Conservation (phyloP, 2,113 vertebrate species). For the Anguilla rostrata region DNA sequence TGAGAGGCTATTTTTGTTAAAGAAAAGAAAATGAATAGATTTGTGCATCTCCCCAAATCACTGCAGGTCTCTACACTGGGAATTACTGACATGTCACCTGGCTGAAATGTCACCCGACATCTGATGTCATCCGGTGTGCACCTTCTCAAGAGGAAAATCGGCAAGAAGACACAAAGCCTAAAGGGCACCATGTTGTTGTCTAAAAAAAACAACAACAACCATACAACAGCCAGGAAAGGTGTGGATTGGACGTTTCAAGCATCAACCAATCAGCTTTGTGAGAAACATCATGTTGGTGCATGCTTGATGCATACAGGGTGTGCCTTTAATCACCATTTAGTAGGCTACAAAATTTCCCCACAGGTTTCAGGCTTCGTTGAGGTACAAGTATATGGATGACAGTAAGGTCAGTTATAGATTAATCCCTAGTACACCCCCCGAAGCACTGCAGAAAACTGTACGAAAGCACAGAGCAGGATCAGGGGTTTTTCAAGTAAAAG, state of each 20-base stretch:
- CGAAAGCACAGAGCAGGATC: not conserved
- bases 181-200: not conserved
- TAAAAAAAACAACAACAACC: not conserved
- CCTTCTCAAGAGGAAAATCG: not conserved
- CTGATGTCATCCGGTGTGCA: too few species aligned
- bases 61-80: not conserved
- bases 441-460: not conserved
- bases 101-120: not conserved
- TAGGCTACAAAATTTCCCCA: not conserved
- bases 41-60: not conserved
- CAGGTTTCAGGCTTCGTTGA: not conserved
- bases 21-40: slow-evolving; percentile 6
- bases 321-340: not conserved
- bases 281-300: not conserved
- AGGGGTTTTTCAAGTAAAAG: not conserved
- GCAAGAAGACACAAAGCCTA: not conserved
- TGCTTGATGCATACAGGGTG: not conserved
- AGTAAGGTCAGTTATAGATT: not conserved
- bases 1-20: not conserved
- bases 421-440: not conserved
- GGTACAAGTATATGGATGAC: not conserved
- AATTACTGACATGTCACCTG: not conserved
- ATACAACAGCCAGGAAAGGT: not conserved
- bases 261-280: not conserved
- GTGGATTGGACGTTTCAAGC: not conserved